Evolutionary conservation across 92 coral and sea anemone genomes (phyloP), one percentile per base, ranked within the genome.

Genomic region (Parazoanthus atlanticus): DNA sequence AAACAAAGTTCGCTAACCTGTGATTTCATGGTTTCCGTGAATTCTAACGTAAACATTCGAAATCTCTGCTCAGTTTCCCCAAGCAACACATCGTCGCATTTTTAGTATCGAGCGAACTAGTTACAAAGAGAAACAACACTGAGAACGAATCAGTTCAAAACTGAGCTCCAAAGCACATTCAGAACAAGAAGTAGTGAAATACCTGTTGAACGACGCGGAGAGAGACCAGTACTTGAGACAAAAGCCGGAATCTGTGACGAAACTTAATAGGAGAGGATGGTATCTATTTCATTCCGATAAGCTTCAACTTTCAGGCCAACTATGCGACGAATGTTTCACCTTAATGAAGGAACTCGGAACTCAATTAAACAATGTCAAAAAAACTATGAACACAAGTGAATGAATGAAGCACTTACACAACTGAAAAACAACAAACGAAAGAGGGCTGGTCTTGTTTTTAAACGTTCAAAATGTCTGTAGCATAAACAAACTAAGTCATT

Each of bases 11-110:
- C 36, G 78, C 87, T 71, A 71, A 84, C 87, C 79, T 84, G 87
- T 31, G 23, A 28, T 70, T 49, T 84, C 87, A 84, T 84, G 78
- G 87, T 69, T 84, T 33, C 86, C 77, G 74, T 41, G 65, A 67
- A 38, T 82, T 46, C 16, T 66, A 64, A 26, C 31, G 33, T 74
- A 84, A 69, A 43, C 47, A 82, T 19, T 10, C 3, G 19, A 19
- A 49, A 21, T 26, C 8, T 7, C 78, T 70, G 78, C 56, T 71
- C 66, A 25, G 26, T 78, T 43, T 30, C 26, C 41, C n/a, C 29
- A 29, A 28, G 36, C 65, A n/a, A 83, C 41, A 28, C 19, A 46
- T 40, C 28, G 36, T 66, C 61, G 34, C 25, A 47, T 78, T 23
- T 75, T 21, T 19, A 41, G 7, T 30, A 52, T 70, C 66, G 66